A percentile compares a stretch with the other conserved stretches of the same genome.
Evolutionary conservation across 2,113 vertebrate genomes (phyloP).

Genomic region (Dicrurus megarhynchus): DNA sequence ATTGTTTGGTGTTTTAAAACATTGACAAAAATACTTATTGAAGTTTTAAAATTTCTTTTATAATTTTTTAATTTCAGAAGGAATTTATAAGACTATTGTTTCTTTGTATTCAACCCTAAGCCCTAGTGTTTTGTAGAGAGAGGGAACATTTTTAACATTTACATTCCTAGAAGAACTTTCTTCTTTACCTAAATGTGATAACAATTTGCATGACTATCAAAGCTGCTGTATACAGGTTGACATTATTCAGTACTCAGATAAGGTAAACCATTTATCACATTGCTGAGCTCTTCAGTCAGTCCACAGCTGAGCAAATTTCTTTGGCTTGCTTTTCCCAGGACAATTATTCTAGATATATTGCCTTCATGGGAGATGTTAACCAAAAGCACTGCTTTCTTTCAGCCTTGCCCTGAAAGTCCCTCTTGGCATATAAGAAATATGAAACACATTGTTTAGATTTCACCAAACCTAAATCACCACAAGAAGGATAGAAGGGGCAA

Average conservation of each 20-base stretch:
- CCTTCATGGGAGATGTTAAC: conserved; percentile 34
- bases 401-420: conserved; percentile 5
- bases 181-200: neutral
- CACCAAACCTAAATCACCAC: conserved; percentile 28
- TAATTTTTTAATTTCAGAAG: neutral
- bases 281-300: neutral
- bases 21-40: neutral
- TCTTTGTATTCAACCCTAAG: neutral
- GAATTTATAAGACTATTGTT: neutral
- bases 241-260: conserved; percentile 3
- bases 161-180: neutral
- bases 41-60: neutral
- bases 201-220: neutral
- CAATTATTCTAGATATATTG: conserved; percentile 37
- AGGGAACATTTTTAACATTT: neutral
- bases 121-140: neutral
- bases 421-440: conserved; percentile 43
- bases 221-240: neutral
- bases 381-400: conserved; percentile 29
- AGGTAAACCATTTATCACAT: conserved; percentile 1
- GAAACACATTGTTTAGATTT: conserved; percentile 48
- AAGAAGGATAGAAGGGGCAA: neutral
- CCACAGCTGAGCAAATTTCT: conserved; percentile 26
- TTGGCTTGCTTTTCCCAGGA: conserved; percentile 35
- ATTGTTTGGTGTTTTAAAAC: neutral